phyloP scores from a whole-genome alignment of 1,140 invertebrate genomes.

The Drosophila chauvacae region DNA sequence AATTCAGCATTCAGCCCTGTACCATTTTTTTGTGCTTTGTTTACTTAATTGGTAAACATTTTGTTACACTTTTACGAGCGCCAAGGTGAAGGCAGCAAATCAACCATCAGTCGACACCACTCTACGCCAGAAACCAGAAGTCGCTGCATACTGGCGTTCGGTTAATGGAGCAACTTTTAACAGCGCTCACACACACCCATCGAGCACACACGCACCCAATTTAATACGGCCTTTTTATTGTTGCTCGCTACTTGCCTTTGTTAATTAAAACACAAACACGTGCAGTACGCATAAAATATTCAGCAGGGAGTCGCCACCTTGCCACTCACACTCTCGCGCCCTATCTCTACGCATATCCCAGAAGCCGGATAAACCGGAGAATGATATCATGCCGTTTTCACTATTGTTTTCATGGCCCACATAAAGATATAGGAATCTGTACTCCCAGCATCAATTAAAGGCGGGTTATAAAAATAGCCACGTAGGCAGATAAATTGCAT shows the following conservation, averaged over 20 bases:
- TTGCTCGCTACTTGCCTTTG: slow-evolving; percentile 64
- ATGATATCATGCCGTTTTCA: slow-evolving; percentile 37
- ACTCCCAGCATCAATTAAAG: slow-evolving; percentile 1
- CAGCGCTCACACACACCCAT: slow-evolving; percentile 41
- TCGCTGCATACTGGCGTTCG: slow-evolving; percentile 37
- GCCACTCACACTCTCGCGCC: slow-evolving; percentile 8
- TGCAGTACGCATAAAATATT: slow-evolving; percentile 75
- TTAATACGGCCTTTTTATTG: slow-evolving; percentile 78
- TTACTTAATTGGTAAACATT: slow-evolving; percentile 83
- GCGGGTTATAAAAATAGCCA: neutral
- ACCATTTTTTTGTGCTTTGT: slow-evolving; percentile 54
- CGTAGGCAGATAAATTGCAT: neutral
- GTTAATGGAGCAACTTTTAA: slow-evolving; percentile 66
- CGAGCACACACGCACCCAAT: slow-evolving; percentile 41
- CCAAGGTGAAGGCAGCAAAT: slow-evolving; percentile 70
- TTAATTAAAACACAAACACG: slow-evolving; percentile 84
- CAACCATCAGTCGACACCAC: slow-evolving; percentile 37
- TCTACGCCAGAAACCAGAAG: slow-evolving; percentile 28
- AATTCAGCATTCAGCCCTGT: slow-evolving; percentile 63
- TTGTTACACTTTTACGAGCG: slow-evolving; percentile 78
- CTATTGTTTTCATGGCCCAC: slow-evolving; percentile 9
- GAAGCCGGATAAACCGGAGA: neutral
- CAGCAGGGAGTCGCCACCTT: slow-evolving; percentile 50
- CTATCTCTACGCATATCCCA: slow-evolving; percentile 14
- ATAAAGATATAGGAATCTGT: slow-evolving; percentile 29